Evolutionary conservation across 1,140 invertebrate species (phyloP).

Genomic region (Aricia agestis): DNA sequence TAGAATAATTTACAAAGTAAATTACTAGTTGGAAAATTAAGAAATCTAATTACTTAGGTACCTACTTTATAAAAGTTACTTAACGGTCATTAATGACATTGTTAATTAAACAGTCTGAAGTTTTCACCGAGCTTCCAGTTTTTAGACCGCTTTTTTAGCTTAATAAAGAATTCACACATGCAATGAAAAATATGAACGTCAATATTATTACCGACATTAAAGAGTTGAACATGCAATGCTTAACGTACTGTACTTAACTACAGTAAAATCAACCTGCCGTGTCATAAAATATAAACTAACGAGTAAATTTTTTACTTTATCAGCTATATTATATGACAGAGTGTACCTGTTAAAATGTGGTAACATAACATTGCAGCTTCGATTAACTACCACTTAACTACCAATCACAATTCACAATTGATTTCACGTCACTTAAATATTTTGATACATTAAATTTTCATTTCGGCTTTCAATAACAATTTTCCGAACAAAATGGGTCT

Average conservation of each 20-base stretch:
- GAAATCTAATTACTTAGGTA: too few species aligned
- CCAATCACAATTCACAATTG: not conserved
- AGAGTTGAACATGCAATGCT: slow-evolving; percentile 4
- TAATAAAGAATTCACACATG: slow-evolving; percentile 15
- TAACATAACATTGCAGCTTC: not conserved
- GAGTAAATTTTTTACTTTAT: not conserved
- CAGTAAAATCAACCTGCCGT: not conserved
- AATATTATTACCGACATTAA: slow-evolving; percentile 21
- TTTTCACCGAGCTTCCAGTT: too few species aligned
- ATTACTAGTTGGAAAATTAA: too few species aligned
- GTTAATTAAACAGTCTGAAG: too few species aligned
- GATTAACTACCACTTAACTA: not conserved
- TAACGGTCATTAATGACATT: too few species aligned
- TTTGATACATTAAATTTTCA: not conserved
- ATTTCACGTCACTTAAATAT: slow-evolving; percentile 9
- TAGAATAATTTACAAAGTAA: too few species aligned
- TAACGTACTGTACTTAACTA: not conserved
- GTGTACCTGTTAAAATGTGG: not conserved
- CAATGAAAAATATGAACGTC: slow-evolving; percentile 7
- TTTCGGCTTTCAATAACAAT: not conserved
- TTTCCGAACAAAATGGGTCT: not conserved
- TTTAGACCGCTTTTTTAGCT: not conserved
- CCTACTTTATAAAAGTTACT: too few species aligned
- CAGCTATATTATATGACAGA: too few species aligned
- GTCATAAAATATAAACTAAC: not conserved